These are phyloP conservation scores for Brachionichthys hirsutus DNA, from an alignment of 2,113 vertebrate species.

Conservation along the genomic window DNA sequence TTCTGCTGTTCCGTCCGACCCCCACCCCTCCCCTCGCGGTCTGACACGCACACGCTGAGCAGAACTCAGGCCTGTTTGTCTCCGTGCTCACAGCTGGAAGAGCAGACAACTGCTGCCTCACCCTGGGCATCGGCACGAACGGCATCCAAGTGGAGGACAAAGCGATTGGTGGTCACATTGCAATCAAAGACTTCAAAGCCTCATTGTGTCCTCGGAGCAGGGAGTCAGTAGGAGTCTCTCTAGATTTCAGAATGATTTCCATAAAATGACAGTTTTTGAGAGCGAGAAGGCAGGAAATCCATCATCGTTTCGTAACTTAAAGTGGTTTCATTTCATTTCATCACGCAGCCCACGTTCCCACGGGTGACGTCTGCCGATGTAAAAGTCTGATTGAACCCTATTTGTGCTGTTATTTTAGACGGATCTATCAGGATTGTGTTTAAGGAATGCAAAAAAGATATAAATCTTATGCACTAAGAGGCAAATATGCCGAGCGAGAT, in stretches of 20 bases:
- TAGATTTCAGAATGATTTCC: constrained; percentile 19
- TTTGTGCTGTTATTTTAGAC: constrained; percentile 13
- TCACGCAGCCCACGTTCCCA: constrained; percentile 39
- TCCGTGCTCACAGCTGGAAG: background rate
- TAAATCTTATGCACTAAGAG: too few relatives aligned
- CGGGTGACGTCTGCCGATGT: constrained; percentile 1
- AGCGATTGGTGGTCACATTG: background rate
- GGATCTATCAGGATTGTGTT: background rate
- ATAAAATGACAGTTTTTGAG: constrained; percentile 18
- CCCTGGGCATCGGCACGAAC: constrained; percentile 39
- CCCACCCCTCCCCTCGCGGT: background rate
- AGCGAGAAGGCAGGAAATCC: constrained; percentile 19
- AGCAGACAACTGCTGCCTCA: constrained; percentile 56
- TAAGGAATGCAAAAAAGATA: too few relatives aligned
- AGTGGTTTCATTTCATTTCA: constrained; percentile 54
- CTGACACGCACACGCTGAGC: constrained; percentile 2
- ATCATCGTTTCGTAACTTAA: constrained; percentile 32
- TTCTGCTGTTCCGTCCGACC: constrained; percentile 22
- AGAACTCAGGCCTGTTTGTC: background rate
- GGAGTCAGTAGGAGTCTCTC: background rate
- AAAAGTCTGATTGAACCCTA: constrained; percentile 24
- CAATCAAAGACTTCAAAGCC: background rate
- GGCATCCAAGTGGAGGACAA: constrained; percentile 2
- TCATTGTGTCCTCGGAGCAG: background rate
- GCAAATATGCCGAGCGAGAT: too few relatives aligned